These are phyloP conservation scores for Apistogramma diplotaenia DNA, from an alignment of 2,113 vertebrate species.

Conservation along the genomic window DNA sequence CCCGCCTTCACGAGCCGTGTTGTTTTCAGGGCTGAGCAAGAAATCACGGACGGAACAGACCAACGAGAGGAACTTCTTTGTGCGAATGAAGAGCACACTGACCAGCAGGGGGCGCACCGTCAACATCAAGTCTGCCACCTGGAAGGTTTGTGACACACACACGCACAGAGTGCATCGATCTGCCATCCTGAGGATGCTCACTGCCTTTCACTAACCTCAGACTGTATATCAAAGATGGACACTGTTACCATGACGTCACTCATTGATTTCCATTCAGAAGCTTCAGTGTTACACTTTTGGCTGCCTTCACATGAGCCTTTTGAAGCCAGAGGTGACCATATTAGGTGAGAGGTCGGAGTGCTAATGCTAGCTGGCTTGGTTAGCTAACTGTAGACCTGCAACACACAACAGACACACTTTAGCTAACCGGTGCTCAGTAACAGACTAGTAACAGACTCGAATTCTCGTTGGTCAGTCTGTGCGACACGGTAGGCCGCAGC, in stretches of 20 bases:
- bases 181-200: background rate
- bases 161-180: background rate
- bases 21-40: constrained; percentile 71
- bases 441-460: background rate
- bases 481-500: too few species aligned
- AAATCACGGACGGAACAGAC: constrained; percentile 56
- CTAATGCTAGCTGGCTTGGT: background rate
- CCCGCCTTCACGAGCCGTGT: background rate
- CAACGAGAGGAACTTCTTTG: constrained; percentile 76
- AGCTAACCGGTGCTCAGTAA: background rate
- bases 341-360: too few species aligned
- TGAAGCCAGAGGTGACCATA: background rate
- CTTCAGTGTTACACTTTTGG: background rate
- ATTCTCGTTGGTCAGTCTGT: background rate
- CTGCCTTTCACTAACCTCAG: background rate
- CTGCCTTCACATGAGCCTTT: background rate
- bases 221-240: background rate
- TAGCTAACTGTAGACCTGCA: background rate
- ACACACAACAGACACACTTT: too few species aligned
- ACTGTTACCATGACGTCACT: background rate
- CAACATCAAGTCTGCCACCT: constrained; percentile 86
- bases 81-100: constrained; percentile 86
- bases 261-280: background rate
- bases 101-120: constrained; percentile 83
- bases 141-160: constrained; percentile 75